Base-by-base conservation (phyloP, 1,140 invertebrate genomes). In the Lamellibrachia luymesi region DNA sequence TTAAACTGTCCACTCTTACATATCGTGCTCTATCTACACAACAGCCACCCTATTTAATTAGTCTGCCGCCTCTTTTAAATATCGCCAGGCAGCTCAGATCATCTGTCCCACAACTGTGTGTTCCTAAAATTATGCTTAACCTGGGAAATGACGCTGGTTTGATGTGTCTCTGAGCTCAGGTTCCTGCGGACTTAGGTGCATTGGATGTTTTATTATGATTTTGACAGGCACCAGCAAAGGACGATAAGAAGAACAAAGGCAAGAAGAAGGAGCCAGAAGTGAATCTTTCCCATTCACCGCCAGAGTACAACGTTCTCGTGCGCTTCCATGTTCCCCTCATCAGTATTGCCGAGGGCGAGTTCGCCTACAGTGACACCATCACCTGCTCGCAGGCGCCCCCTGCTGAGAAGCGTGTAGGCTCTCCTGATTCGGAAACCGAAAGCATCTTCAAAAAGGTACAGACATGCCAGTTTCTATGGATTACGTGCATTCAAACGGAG, bases 271-370 rank as follows among this genome's bases (percentile, higher is more conserved):
- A 95, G 91, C 94, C 94, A 27, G 95, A 95, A 89, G 92, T 94
- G 50, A 95, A 96, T 90, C 51, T 96, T 91, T 94, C 94, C n/a
- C 93, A 94, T 13, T 94, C 94, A 91, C 94, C 95, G 10, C 94
- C 95, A 13, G 94, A 95, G 27, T 94, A 94, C 51, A 95, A 94
- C 27, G 95, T 95, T 2, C 93, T 96, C 2, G 96, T 95, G 22
- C 94, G 94, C 5, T 96, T 95, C 94, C 95, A 96, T 92, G 94
- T 95, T n/a, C 94, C 94, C 4, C 91, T 96, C 51, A 94, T 94
- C 27, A 94, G 95, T 10, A 95, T 96, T 93, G 93, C 96, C 13
- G 95, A 96, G 56, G 96, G 96, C 80, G 96, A 96, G 89, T 80
- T 80, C 64, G 64, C 8, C 64, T 80, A 80, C 64, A 80, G 64